Evolutionary conservation across 2,888 invertebrate genomes (phyloP), one percentile per base, ranked within the genome.

Genomic region (Lydus trimaculatus): DNA sequence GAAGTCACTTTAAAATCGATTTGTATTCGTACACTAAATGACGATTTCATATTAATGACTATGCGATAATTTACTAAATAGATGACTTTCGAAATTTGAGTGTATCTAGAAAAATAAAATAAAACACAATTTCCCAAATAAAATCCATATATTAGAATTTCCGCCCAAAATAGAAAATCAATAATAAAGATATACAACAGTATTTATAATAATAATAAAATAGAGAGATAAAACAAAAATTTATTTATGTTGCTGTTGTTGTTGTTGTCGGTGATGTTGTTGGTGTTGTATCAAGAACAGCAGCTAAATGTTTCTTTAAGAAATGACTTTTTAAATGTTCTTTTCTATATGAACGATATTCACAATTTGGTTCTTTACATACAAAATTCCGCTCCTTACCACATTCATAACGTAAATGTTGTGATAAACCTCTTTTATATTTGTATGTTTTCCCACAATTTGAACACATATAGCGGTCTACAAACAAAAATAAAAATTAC

Each of bases 321-420:
- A 31, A 33, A 65, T 72, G 72, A 25, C 25, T 39, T 64, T 79
- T 80, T 20, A 84, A 76, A 66, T 82, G 81, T 31, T 77, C 78
- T 64, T 78, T 80, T n/a, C 80, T 79, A 65, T 82, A 83, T 28
- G 80, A 77, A 70, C 80, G 83, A 63, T 76, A 77, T 20, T 70
- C 66, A 72, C 85, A 85, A 58, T 67, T 71, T 39, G 66, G 60
- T 20, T 79, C 63, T 6, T 80, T 78, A 70, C 85, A 85, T 39
- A 68, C 69, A 74, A 84, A 85, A 69, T 77, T 78, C 9, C 83
- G 83, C 58, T 82, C 80, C 69, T 83, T 81, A 20, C 84, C 85
- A 63, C 86, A 84, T 61, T 83, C 85, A 69, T 83, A 84, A 68
- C 82, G 85, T 73, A 84, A 76, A 70, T 87, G 87, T 48, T 82